Conservation (phyloP, 2,113 vertebrate genomes). For the Nestor notabilis region DNA sequence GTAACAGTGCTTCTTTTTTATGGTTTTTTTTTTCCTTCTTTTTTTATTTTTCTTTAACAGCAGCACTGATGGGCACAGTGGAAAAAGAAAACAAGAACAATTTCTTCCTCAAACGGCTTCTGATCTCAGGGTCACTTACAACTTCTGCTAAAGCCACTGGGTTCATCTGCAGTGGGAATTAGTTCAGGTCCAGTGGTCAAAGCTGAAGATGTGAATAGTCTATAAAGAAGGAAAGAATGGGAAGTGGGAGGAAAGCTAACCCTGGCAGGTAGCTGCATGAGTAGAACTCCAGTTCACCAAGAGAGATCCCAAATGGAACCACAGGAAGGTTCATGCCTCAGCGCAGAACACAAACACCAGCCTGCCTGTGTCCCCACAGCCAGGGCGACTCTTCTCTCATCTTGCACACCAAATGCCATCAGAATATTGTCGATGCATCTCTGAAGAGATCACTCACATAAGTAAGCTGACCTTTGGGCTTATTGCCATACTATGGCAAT, state of each 20-base stretch:
- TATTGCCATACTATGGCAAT: neutral
- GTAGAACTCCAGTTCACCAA: neutral
- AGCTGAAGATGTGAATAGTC: neutral
- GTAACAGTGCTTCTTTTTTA: neutral
- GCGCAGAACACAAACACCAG: neutral
- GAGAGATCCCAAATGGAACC: neutral
- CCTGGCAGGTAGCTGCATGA: neutral
- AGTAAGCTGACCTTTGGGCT: conserved; percentile 14
- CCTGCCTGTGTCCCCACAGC: neutral
- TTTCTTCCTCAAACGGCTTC: conserved; percentile 1
- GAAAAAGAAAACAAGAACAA: neutral
- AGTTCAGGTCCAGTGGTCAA: neutral
- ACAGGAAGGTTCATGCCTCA: neutral
- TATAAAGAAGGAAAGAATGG: neutral
- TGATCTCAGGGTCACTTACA: neutral
- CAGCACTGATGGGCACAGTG: neutral
- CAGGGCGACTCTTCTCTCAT: neutral
- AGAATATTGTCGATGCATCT: neutral
- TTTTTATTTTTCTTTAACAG: neutral
- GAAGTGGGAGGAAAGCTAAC: neutral
- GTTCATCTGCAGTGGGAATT: neutral
- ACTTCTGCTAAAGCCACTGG: neutral
- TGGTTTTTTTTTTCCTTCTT: neutral
- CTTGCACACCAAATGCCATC: neutral
- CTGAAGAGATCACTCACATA: neutral